These are phyloP conservation scores for Anguilla anguilla DNA, from an alignment of 2,797 vertebrate genomes.

Conservation along the genomic window DNA sequence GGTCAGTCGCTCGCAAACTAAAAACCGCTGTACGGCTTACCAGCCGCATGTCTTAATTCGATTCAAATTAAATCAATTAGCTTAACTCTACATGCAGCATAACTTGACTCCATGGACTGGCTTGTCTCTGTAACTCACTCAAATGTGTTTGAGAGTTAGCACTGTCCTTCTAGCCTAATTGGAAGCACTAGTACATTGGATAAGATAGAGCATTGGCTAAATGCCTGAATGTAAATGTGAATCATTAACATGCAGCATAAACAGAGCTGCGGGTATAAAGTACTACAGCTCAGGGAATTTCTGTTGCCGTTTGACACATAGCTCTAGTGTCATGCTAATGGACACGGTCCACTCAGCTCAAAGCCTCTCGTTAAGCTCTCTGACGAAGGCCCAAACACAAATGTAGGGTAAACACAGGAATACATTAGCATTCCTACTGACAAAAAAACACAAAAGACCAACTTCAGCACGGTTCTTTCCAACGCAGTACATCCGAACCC, in stretches of 20 bases:
- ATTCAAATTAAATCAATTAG: no score
- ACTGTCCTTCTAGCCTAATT: not conserved
- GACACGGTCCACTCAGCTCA: not conserved
- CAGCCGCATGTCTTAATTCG: not conserved
- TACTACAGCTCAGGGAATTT: not conserved
- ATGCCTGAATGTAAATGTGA: not conserved
- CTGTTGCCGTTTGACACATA: not conserved
- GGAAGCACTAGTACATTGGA: not conserved
- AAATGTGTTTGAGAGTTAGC: not conserved
- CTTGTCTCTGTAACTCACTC: not conserved
- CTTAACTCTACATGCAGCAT: no score
- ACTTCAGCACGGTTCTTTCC: not conserved
- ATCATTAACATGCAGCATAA: not conserved
- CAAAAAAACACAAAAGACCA: not conserved
- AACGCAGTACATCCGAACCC: not conserved
- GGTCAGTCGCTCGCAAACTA: not conserved
- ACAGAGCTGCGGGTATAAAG: not conserved
- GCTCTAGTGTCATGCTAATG: not conserved
- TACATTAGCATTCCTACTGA: not conserved
- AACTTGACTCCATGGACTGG: not conserved
- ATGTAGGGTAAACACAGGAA: not conserved
- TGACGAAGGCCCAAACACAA: not conserved
- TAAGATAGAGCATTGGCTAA: not conserved
- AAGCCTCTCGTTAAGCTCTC: not conserved
- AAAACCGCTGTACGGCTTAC: not conserved